Percentiles rank a stretch among this genome's conserved stretches.
Evolutionary conservation across 1,140 invertebrate genomes (phyloP).

Genomic region (Magallana angulata): DNA sequence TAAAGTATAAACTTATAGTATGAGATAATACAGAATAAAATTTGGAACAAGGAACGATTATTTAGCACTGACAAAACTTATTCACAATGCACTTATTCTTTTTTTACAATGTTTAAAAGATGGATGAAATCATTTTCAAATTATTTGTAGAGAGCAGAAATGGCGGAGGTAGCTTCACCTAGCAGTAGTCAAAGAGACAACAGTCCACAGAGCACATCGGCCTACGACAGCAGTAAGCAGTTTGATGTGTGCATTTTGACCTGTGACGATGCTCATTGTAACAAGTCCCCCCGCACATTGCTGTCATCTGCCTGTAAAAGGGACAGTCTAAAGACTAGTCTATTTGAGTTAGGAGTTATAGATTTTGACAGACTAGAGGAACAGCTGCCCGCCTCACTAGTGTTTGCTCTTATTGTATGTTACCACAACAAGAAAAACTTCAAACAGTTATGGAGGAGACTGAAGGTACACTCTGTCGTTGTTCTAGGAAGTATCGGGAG

Average conservation of each 20-base stretch:
- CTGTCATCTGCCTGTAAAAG: neutral
- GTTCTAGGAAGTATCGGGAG: neutral
- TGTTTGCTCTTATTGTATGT: neutral
- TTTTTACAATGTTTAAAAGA: too few relatives aligned
- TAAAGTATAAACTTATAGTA: too few relatives aligned
- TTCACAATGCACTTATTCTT: too few relatives aligned
- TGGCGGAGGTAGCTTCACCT: too few relatives aligned
- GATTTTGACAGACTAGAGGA: neutral
- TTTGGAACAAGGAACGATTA: too few relatives aligned
- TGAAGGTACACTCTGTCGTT: neutral
- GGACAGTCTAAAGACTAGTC: neutral
- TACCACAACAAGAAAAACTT: neutral
- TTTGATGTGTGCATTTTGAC: conserved; percentile 11
- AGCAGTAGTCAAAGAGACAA: too few relatives aligned
- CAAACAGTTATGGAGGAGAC: neutral
- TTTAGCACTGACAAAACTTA: too few relatives aligned
- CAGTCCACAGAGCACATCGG: neutral
- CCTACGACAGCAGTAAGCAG: neutral
- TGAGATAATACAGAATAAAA: too few relatives aligned
- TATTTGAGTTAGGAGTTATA: neutral
- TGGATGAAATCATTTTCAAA: too few relatives aligned
- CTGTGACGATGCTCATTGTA: neutral
- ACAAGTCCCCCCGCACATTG: neutral
- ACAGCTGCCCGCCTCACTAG: neutral
- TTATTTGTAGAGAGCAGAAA: too few relatives aligned